These are phyloP conservation scores for Myxocyprinus asiaticus DNA, from an alignment of 2,113 vertebrate genomes.

Conservation along the genomic window DNA sequence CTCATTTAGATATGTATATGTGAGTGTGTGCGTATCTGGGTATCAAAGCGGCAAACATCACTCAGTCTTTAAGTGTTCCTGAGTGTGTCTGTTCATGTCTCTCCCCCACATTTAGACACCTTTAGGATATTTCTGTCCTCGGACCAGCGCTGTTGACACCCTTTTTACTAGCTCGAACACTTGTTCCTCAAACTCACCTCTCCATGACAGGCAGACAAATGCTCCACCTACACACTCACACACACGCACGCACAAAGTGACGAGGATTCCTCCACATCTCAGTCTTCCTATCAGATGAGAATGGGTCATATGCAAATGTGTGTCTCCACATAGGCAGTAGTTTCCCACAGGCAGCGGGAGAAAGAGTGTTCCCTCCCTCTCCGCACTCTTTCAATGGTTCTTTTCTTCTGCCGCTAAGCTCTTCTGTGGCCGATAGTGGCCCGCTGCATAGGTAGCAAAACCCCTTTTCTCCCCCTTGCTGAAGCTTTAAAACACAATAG, in stretches of 20 bases:
- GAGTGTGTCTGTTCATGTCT: constrained; percentile 1
- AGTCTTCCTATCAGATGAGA: constrained; percentile 73
- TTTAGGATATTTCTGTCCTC: constrained; percentile 53
- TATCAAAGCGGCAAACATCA: too few relatives aligned
- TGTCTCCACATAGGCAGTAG: constrained; percentile 79
- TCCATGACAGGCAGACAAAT: constrained; percentile 42
- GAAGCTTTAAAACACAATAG: constrained; percentile 77
- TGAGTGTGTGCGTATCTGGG: too few relatives aligned
- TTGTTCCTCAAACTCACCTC: constrained; percentile 51
- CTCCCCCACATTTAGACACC: constrained; percentile 23
- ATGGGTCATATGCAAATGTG: constrained; percentile 82
- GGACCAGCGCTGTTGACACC: constrained; percentile 29
- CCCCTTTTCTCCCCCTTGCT: constrained; percentile 79
- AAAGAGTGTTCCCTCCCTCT: constrained; percentile 80
- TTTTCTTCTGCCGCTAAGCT: constrained; percentile 86
- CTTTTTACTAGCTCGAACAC: constrained; percentile 1
- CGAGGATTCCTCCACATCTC: constrained; percentile 70
- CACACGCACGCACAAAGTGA: neutral
- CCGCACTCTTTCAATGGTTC: constrained; percentile 78
- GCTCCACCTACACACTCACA: constrained; percentile 16
- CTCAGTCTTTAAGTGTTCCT: too few relatives aligned
- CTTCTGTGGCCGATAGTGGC: constrained; percentile 80
- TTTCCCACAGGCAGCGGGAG: constrained; percentile 84
- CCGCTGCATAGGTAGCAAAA: constrained; percentile 85
- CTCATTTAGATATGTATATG: too few relatives aligned